Base-by-base conservation (phyloP, 1,140 invertebrate genomes). In the Drosophila ohnishii region DNA sequence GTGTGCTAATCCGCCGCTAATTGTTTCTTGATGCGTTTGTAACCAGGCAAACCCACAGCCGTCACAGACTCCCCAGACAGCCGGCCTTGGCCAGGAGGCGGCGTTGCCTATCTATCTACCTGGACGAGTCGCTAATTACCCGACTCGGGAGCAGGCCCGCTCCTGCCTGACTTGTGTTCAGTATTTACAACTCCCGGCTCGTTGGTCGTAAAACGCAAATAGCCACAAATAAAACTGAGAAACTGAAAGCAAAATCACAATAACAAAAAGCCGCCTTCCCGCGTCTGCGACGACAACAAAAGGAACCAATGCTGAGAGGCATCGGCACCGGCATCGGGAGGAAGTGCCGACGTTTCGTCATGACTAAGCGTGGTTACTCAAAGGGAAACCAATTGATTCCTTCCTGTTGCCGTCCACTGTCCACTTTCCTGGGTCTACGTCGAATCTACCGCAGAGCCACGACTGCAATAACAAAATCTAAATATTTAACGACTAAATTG, bases 401-500 rank as follows among this genome's bases (percentile, higher is more conserved):
- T 86, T 86, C 83, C 83, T 86, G 83, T 83, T 79, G 65, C 72
- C 42, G 42, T 39, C 71, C 56, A 30, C 16, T 16, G 28, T 51
- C 35, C 32, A n/a, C 37, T 32, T 37, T 30, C 32, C 63, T 16
- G n/a, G 13, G 37, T 14, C 48, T 22, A 14, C 44, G 34, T 53
- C 35, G 42, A 48, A 32, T 32, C 39, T 48, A 40, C 62, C 67
- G 39, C 48, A 69, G 44, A 74, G 67, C 75, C 69, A 65, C 66
- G 69, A 71, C 35, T 62, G 48, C 70, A 63, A 60, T 64, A 78
- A 73, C 63, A 73, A 86, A 86, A 86, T 86, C 83, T 86, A 86
- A 86, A 86, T 86, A 88, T 88, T 86, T 86, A 86, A 86, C 83
- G 67, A 88, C 84, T 86, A 83, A 86, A 86, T 86, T 86, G 84